These are phyloP conservation scores for Drosophila takahashii DNA, from an alignment of 1,140 invertebrate genomes.

Conservation along the genomic window DNA sequence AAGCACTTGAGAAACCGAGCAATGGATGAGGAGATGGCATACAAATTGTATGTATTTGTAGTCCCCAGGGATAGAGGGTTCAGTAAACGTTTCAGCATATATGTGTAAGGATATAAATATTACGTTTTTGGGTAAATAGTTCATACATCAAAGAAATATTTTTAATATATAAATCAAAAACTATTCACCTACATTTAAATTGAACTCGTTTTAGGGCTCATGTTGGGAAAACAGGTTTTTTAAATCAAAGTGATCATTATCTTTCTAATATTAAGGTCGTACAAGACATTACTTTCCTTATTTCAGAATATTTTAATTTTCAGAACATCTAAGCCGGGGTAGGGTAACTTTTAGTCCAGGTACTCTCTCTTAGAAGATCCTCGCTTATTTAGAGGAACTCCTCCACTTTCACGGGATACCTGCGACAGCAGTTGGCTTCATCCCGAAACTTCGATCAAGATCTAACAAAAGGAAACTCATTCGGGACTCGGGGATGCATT, in stretches of 20 bases:
- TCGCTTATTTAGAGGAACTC: slow-evolving; percentile 11
- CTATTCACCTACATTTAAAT: not conserved
- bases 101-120: not conserved
- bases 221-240: too few relatives aligned
- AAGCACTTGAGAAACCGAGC: slow-evolving; percentile 64
- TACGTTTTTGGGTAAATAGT: not conserved
- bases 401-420: slow-evolving; percentile 40
- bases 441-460: slow-evolving; percentile 48
- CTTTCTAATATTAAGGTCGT: too few relatives aligned
- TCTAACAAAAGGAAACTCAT: slow-evolving; percentile 58
- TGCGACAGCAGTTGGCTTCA: slow-evolving; percentile 52
- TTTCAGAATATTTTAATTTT: not conserved
- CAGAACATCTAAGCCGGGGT: not conserved
- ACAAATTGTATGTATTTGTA: slow-evolving; percentile 19
- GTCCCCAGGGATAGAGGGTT: slow-evolving; percentile 8
- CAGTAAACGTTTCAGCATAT: slow-evolving; percentile 14
- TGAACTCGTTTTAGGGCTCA: too few relatives aligned
- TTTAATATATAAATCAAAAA: not conserved
- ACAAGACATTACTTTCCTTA: too few relatives aligned
- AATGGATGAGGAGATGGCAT: slow-evolving; percentile 15
- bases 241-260: too few relatives aligned
- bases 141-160: not conserved
- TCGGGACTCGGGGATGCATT: slow-evolving; percentile 40
- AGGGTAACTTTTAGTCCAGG: not conserved
- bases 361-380: not conserved